Evolutionary conservation across 2,113 vertebrate genomes (phyloP).

Genomic region (Eretmochelys imbricata): DNA sequence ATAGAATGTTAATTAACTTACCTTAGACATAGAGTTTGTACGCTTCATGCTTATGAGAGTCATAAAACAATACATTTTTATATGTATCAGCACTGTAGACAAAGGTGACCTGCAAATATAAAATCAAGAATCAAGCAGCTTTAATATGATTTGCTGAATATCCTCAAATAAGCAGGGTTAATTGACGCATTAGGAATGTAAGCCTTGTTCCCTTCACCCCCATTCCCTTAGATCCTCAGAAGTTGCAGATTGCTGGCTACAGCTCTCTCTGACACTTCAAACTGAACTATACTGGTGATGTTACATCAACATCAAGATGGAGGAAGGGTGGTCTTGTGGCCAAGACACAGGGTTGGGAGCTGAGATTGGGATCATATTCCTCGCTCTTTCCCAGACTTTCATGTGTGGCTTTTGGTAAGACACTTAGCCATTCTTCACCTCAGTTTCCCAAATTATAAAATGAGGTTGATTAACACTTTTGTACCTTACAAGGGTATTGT

Average conservation of each 20-base stretch:
- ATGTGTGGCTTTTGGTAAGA: not conserved
- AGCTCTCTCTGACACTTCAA: not conserved
- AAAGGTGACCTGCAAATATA: slow-evolving; percentile 54
- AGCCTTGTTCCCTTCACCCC: not conserved
- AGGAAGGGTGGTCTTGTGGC: not conserved
- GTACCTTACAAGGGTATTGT: not conserved
- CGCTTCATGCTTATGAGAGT: not conserved
- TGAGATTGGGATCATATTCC: not conserved
- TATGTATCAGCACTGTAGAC: not conserved
- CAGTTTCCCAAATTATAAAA: not conserved
- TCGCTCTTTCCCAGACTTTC: not conserved
- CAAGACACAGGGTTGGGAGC: not conserved
- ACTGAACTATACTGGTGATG: not conserved
- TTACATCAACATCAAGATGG: not conserved
- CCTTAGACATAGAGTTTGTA: slow-evolving; percentile 14
- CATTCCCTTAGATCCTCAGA: rapidly evolving
- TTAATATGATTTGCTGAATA: not conserved
- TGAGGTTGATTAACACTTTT: not conserved
- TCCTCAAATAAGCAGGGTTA: not conserved
- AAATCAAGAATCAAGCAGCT: not conserved
- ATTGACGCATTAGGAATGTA: not conserved
- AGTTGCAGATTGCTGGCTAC: not conserved
- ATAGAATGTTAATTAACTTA: slow-evolving; percentile 39
- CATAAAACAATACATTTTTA: not conserved
- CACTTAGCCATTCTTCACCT: not conserved